Evolutionary conservation across 1,140 invertebrate genomes (phyloP).

Genomic region (Hormaphis cornu): DNA sequence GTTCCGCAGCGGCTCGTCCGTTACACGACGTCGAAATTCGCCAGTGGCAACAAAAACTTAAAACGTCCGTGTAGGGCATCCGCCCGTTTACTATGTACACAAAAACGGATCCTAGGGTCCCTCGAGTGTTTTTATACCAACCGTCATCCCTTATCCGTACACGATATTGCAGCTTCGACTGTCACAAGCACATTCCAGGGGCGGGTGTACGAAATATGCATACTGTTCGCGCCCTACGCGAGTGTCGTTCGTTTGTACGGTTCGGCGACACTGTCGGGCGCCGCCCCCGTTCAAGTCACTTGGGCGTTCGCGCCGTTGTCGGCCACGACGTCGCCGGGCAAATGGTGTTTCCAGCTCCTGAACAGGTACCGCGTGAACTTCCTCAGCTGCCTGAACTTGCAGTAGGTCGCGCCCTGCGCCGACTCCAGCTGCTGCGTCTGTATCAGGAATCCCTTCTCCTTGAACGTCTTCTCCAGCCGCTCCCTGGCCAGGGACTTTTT

Average conservation of each 20-base stretch:
- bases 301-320: conserved; percentile 36
- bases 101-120: too few relatives aligned
- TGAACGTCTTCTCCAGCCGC: conserved; percentile 82
- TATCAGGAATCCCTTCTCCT: conserved; percentile 83
- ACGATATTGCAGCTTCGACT: too few relatives aligned
- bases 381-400: conserved; percentile 80
- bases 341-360: conserved; percentile 84
- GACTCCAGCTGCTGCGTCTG: conserved; percentile 86
- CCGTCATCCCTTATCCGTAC: too few relatives aligned
- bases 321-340: conserved; percentile 66
- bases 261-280: not conserved
- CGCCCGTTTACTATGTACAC: too few relatives aligned
- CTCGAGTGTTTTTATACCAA: too few relatives aligned
- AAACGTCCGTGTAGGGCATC: too few relatives aligned
- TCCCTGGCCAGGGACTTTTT: conserved; percentile 73
- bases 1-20: too few relatives aligned
- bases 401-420: conserved; percentile 83
- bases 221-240: too few relatives aligned
- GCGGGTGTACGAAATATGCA: too few relatives aligned
- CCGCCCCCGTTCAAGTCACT: not conserved
- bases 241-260: not conserved
- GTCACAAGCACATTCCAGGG: too few relatives aligned
- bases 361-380: conserved; percentile 88
- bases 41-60: too few relatives aligned
- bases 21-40: too few relatives aligned